Conservation (phyloP, 2,888 invertebrate species). For the Strigamia crassipes region DNA sequence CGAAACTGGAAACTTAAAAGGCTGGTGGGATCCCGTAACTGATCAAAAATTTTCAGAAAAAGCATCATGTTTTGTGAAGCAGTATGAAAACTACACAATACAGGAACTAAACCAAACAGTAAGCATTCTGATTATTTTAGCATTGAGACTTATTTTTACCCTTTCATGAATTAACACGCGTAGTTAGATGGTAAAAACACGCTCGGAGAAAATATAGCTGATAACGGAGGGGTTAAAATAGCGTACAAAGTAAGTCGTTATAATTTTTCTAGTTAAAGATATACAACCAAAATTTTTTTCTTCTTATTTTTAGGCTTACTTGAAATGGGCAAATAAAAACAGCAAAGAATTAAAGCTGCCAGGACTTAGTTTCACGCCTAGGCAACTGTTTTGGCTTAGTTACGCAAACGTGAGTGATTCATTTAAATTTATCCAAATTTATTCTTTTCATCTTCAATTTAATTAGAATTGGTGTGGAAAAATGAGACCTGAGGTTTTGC, state of each 20-base stretch:
- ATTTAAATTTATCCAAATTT: neutral
- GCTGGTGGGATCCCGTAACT: slow-evolving; percentile 53
- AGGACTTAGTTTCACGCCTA: slow-evolving; percentile 57
- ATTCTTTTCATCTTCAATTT: neutral
- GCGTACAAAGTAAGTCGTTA: slow-evolving; percentile 46
- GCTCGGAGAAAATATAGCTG: slow-evolving; percentile 49
- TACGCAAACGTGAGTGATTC: slow-evolving; percentile 54
- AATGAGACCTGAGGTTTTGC: slow-evolving; percentile 32
- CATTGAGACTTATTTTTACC: neutral
- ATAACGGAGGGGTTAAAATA: slow-evolving; percentile 50
- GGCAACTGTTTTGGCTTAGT: slow-evolving; percentile 60
- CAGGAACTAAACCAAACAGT: slow-evolving; percentile 45
- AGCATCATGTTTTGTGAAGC: slow-evolving; percentile 53
- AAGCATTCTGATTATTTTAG: neutral
- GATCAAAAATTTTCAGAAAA: slow-evolving; percentile 51
- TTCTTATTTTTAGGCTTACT: neutral
- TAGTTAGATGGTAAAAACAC: slow-evolving; percentile 48
- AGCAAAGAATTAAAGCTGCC: slow-evolving; percentile 55
- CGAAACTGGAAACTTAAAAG: slow-evolving; percentile 52
- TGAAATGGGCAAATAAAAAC: slow-evolving; percentile 49
- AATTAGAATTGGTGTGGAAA: slow-evolving; percentile 44
- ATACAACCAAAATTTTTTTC: neutral
- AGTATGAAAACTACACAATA: slow-evolving; percentile 53
- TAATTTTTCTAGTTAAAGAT: no score
- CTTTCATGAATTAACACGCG: neutral